phyloP scores from a whole-genome alignment of 1,140 invertebrate species.

The Drosophila teissieri region DNA sequence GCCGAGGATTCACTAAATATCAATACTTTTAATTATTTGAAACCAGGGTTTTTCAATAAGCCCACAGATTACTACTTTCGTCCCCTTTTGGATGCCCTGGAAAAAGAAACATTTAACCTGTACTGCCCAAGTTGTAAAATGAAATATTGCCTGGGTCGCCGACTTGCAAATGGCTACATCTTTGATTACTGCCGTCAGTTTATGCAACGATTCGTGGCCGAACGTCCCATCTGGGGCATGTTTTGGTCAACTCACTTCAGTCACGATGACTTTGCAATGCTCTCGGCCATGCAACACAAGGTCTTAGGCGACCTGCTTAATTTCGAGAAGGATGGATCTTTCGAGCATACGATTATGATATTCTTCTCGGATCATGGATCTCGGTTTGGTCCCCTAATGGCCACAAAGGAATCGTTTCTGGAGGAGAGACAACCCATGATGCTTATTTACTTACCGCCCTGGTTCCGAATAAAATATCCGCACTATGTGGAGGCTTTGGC shows the following conservation, averaged over 20 bases:
- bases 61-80: slow-evolving; percentile 94
- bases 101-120: slow-evolving; percentile 85
- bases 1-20: slow-evolving; percentile 91
- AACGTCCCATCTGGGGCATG: slow-evolving; percentile 88
- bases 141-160: slow-evolving; percentile 86
- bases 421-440: slow-evolving; percentile 95
- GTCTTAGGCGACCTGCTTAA: slow-evolving; percentile 86
- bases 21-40: slow-evolving; percentile 92
- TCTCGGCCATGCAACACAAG: slow-evolving; percentile 88
- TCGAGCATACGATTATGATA: slow-evolving; percentile 90
- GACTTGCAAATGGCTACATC: slow-evolving; percentile 86
- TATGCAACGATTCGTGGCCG: slow-evolving; percentile 74
- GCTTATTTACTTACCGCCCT: slow-evolving; percentile 91
- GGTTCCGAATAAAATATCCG: slow-evolving; percentile 88
- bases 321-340: slow-evolving; percentile 86
- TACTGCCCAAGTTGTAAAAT: slow-evolving; percentile 41
- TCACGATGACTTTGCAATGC: slow-evolving; percentile 90
- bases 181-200: slow-evolving; percentile 87
- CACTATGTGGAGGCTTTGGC: slow-evolving; percentile 88
- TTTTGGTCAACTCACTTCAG: slow-evolving; percentile 92
- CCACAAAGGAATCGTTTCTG: slow-evolving; percentile 89
- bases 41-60: slow-evolving; percentile 90
- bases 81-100: slow-evolving; percentile 89
- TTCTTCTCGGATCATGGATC: slow-evolving; percentile 97
- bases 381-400: slow-evolving; percentile 90